A percentile compares a stretch with the other conserved stretches of the same genome.
phyloP scores from a whole-genome alignment of 1,140 invertebrate genomes.

The Neuroterus valhalla region DNA sequence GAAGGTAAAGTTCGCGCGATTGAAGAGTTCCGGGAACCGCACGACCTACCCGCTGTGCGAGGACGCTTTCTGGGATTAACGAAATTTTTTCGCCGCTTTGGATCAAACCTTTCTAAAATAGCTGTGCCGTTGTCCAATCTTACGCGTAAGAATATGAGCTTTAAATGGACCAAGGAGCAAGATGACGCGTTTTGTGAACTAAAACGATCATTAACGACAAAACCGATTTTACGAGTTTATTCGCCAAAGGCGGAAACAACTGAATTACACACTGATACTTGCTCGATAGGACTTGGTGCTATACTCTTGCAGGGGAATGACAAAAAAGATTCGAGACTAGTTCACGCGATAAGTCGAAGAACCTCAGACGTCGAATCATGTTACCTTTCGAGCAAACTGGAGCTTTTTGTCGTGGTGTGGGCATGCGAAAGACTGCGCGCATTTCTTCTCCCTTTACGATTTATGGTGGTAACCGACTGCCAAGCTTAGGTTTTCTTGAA shows the following conservation, averaged over 20 bases:
- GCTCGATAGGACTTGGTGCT: not conserved
- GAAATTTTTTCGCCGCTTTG: conserved; percentile 56
- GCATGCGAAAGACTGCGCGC: too few relatives aligned
- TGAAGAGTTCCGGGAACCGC: too few relatives aligned
- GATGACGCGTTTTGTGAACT: conserved; percentile 44
- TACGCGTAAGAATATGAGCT: conserved; percentile 44
- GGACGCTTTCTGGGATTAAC: too few relatives aligned
- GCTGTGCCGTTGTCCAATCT: too few relatives aligned
- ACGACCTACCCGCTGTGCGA: too few relatives aligned
- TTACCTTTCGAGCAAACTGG: not conserved
- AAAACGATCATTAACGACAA: too few relatives aligned
- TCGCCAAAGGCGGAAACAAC: not conserved
- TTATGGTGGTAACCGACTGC: not conserved
- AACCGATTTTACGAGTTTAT: too few relatives aligned
- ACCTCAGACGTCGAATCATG: not conserved
- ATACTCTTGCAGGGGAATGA: conserved; percentile 16
- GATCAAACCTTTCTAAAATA: too few relatives aligned
- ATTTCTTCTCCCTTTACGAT: too few relatives aligned
- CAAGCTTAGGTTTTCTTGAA: not conserved
- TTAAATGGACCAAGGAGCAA: conserved; percentile 31
- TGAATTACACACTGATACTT: conserved; percentile 39
- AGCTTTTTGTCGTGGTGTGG: not conserved
- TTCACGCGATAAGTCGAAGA: not conserved
- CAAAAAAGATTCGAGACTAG: not conserved
- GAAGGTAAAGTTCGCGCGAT: conserved; percentile 59